Conservation (phyloP, 2,113 vertebrate genomes). For the Myodes glareolus region DNA sequence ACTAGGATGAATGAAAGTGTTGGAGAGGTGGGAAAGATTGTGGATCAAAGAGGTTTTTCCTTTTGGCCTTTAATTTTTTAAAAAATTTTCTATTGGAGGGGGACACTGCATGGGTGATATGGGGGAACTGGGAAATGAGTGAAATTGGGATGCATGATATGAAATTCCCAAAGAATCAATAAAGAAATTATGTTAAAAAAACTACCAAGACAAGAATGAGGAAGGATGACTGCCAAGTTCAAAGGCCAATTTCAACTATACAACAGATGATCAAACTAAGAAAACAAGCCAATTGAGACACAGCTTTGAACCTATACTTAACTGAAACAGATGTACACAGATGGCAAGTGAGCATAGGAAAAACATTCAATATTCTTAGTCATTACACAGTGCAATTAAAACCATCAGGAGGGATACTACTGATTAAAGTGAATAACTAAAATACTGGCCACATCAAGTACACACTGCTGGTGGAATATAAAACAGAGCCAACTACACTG, state of each 20-base stretch:
- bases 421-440: background rate
- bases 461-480: background rate
- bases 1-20: background rate
- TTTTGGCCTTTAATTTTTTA: background rate
- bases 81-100: background rate
- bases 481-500: background rate
- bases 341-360: background rate
- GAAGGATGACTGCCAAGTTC: background rate
- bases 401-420: background rate
- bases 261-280: background rate
- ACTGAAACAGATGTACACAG: slow-evolving; percentile 1
- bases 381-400: background rate
- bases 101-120: background rate
- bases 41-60: background rate
- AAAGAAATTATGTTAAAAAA: background rate
- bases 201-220: background rate
- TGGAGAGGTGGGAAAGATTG: background rate
- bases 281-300: background rate
- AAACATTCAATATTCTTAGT: background rate
- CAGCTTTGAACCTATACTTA: background rate
- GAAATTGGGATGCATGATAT: background rate
- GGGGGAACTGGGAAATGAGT: background rate
- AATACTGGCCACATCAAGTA: background rate
- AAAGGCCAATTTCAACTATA: background rate
- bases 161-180: background rate